Evolutionary conservation across 2,113 vertebrate genomes (phyloP).

Genomic region (Verasper variegatus): DNA sequence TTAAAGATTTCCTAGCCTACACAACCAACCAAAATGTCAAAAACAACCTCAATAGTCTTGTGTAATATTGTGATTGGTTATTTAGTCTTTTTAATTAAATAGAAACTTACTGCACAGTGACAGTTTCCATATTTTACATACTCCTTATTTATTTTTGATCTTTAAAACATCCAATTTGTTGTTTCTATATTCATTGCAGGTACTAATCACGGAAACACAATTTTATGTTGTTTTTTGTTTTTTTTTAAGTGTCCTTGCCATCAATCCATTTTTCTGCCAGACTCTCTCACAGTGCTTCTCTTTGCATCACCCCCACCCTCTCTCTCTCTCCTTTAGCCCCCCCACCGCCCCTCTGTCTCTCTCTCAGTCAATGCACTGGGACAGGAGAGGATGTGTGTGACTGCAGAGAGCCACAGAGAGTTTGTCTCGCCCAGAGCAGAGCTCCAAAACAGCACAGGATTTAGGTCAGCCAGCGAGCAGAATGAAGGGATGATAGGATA

Average conservation of each 20-base stretch:
- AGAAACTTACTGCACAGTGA: not conserved
- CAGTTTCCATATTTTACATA: too few species aligned
- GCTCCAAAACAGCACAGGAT: conserved; percentile 73
- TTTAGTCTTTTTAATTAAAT: not conserved
- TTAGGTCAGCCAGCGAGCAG: conserved; percentile 79
- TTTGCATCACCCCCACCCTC: not conserved
- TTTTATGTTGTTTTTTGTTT: not conserved
- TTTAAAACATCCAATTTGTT: not conserved
- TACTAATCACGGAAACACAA: not conserved
- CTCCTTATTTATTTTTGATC: not conserved
- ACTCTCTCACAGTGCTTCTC: not conserved
- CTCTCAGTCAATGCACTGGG: conserved; percentile 64
- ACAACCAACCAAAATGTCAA: not conserved
- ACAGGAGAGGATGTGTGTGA: conserved; percentile 65
- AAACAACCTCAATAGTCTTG: not conserved
- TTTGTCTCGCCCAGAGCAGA: conserved; percentile 67
- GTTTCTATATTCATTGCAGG: not conserved
- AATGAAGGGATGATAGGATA: conserved; percentile 63
- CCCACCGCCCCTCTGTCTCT: conserved; percentile 29
- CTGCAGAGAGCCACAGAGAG: conserved; percentile 59
- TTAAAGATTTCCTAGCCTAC: too few species aligned
- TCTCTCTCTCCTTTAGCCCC: not conserved
- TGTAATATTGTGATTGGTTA: not conserved
- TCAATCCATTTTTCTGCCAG: too few species aligned
- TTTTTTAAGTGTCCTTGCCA: too few species aligned